Evolutionary conservation across 1,140 invertebrate species (phyloP).

Genomic region (Leptinotarsa lineolata): DNA sequence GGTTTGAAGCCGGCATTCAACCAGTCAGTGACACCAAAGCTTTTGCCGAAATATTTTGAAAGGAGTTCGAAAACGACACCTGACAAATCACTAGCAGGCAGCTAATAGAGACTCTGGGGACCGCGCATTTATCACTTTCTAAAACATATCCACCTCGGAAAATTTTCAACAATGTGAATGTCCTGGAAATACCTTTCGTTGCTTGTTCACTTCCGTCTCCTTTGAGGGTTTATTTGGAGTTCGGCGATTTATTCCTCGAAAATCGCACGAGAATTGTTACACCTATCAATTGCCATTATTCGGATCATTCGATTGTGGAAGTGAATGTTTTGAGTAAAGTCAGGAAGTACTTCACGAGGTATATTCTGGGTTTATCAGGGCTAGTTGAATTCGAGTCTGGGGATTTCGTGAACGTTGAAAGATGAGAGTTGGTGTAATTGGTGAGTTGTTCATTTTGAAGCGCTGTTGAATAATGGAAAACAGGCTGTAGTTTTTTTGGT

Average conservation of each 20-base stretch:
- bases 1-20: no score
- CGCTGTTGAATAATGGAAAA: no score
- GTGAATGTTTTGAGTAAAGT: neutral
- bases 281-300: constrained; percentile 6
- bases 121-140: constrained; percentile 7
- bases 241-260: neutral
- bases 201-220: neutral
- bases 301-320: neutral
- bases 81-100: neutral
- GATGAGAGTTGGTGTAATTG: no score
- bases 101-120: constrained; percentile 2
- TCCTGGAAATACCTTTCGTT: neutral
- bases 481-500: no score
- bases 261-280: neutral
- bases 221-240: neutral
- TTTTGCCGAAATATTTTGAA: neutral
- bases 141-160: neutral
- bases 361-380: no score
- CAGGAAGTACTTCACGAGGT: no score
- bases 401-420: no score
- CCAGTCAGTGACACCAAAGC: no score
- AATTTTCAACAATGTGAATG: constrained; percentile 8
- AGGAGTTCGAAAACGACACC: neutral
- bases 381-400: no score
- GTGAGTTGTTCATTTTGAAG: no score